Conservation (phyloP, 2,113 vertebrate species). For the Saimiri boliviensis region DNA sequence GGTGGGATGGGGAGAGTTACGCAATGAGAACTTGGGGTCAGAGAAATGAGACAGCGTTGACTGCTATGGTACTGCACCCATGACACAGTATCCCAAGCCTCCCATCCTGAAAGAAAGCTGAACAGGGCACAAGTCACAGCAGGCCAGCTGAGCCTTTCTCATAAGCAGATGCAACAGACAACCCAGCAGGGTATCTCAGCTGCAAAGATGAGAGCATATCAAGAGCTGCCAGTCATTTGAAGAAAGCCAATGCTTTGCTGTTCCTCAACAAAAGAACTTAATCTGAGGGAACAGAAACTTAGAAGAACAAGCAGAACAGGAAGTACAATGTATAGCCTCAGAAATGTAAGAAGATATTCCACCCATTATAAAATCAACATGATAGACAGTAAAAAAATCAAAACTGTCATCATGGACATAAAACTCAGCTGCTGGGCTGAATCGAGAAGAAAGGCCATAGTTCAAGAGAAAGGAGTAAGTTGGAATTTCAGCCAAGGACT, state of each 20-base stretch:
- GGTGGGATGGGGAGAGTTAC: fast-evolving
- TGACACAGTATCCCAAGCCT: too few relatives aligned
- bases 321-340: not conserved
- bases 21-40: not conserved
- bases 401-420: not conserved
- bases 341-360: not conserved
- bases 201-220: not conserved
- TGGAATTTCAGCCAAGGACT: not conserved
- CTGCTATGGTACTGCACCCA: not conserved
- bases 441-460: not conserved
- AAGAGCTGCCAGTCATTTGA: not conserved
- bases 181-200: not conserved
- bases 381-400: not conserved
- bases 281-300: not conserved
- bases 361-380: not conserved
- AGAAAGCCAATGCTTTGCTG: not conserved
- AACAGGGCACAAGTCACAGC: not conserved
- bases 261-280: not conserved
- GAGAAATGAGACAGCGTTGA: not conserved
- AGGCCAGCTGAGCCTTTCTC: not conserved
- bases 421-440: not conserved
- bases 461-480: not conserved
- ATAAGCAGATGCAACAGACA: not conserved
- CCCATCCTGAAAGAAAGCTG: not conserved
- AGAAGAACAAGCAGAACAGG: not conserved